Percentiles rank a stretch among this genome's conserved stretches.
These are phyloP conservation scores for Mesorhabditis spiculigera DNA, from an alignment of 2,888 invertebrate genomes.

Conservation along the genomic window DNA sequence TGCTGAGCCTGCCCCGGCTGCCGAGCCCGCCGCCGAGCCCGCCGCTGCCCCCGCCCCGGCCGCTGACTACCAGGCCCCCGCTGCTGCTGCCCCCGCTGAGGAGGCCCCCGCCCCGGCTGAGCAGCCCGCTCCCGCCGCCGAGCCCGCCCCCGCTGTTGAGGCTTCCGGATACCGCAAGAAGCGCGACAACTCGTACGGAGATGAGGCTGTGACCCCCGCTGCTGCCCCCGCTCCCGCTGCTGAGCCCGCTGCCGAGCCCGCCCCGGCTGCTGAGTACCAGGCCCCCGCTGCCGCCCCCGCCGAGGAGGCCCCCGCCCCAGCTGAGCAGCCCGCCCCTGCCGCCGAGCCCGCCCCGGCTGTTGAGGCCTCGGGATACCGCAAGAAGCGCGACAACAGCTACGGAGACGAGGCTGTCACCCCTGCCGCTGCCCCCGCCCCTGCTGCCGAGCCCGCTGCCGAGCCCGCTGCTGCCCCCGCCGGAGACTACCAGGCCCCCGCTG, in stretches of 20 bases:
- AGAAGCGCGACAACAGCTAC: conserved; percentile 28
- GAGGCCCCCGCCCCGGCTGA: background rate
- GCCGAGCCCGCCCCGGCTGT: conserved; percentile 11
- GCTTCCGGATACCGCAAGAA: conserved; percentile 28
- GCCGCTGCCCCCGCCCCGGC: no score
- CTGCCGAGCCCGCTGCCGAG: conserved; percentile 3
- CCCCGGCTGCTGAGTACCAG: conserved; percentile 1
- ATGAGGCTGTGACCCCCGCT: conserved; percentile 27
- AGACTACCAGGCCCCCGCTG: conserved; percentile 21
- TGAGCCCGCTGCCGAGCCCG: background rate
- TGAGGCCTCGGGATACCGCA: conserved; percentile 27
- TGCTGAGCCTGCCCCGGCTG: conserved; percentile 18
- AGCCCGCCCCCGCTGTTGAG: conserved; percentile 16
- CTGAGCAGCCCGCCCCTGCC: background rate
- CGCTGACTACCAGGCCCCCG: conserved; percentile 20
- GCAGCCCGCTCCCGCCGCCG: background rate
- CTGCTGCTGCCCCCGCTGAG: conserved; percentile 21
- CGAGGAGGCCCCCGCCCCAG: conserved; percentile 5
- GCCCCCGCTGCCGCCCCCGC: conserved; percentile 1
- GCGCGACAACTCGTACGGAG: conserved; percentile 31
- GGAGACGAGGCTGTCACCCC: conserved; percentile 33
- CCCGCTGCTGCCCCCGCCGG: background rate
- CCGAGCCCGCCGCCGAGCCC: background rate
- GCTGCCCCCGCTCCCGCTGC: conserved; percentile 10
- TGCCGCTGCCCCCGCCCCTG: conserved; percentile 19